Conservation (phyloP, 1,140 invertebrate genomes). For the Achatina immaculata region DNA sequence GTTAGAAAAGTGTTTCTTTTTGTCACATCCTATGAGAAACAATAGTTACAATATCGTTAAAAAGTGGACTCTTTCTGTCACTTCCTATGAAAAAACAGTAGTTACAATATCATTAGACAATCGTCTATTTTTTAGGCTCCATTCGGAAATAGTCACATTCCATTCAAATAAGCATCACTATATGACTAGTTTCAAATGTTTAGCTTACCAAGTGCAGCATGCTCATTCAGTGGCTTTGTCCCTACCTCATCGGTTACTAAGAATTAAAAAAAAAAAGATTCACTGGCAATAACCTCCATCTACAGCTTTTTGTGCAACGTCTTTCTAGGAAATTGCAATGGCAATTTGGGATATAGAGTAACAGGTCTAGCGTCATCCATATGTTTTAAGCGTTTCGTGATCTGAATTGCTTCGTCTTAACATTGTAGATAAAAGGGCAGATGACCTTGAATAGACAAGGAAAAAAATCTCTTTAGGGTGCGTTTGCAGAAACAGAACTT, state of each 20-base stretch:
- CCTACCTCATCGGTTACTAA: background rate
- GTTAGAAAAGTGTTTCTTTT: too few relatives aligned
- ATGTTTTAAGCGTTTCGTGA: background rate
- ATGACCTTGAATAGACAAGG: background rate
- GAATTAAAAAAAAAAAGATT: background rate
- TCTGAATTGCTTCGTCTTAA: background rate
- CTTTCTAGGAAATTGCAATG: background rate
- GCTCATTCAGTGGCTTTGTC: background rate
- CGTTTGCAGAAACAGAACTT: background rate
- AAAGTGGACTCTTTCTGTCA: too few relatives aligned
- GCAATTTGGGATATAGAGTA: background rate
- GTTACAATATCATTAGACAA: too few relatives aligned
- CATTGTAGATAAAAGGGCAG: background rate
- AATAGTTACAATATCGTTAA: too few relatives aligned
- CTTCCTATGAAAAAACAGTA: too few relatives aligned
- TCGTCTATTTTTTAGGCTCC: too few relatives aligned
- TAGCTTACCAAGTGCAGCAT: background rate
- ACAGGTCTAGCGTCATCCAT: background rate
- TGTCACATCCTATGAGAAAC: too few relatives aligned
- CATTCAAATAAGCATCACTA: too few relatives aligned
- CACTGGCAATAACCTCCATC: background rate
- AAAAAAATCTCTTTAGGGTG: background rate
- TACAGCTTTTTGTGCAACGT: background rate
- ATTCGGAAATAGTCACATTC: too few relatives aligned
- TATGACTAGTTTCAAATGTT: too few relatives aligned